These are phyloP conservation scores for Planiliza haematocheilus DNA, from an alignment of 2,113 vertebrate species.

Conservation along the genomic window DNA sequence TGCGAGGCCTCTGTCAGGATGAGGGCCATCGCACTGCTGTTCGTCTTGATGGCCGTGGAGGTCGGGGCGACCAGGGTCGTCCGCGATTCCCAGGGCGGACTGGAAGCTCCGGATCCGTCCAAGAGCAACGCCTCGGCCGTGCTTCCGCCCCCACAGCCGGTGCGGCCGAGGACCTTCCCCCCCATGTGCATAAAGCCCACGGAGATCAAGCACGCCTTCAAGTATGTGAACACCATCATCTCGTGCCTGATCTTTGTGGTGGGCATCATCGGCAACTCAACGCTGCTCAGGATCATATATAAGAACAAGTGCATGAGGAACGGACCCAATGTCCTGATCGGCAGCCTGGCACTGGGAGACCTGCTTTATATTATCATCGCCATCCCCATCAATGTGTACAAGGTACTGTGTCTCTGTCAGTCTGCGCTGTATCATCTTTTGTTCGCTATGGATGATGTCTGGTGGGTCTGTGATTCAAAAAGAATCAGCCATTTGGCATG, in stretches of 20 bases:
- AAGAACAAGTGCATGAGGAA: conserved; percentile 97
- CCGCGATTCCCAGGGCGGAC: conserved; percentile 59
- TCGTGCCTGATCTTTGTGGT: conserved; percentile 92
- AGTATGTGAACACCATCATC: conserved; percentile 90
- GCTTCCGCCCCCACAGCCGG: conserved; percentile 9
- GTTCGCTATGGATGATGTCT: no score
- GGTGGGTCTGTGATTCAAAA: no score
- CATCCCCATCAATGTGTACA: conserved; percentile 90
- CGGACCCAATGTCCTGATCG: conserved; percentile 91
- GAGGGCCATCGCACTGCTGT: conserved; percentile 69
- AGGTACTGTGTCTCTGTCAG: conserved; percentile 77
- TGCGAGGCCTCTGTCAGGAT: conserved; percentile 57
- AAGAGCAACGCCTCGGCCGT: conserved; percentile 57
- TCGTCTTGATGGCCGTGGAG: conserved; percentile 59
- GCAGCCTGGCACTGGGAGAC: conserved; percentile 91
- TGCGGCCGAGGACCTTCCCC: conserved; percentile 60
- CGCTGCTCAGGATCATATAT: conserved; percentile 92
- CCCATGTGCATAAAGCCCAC: conserved; percentile 85
- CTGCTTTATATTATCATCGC: conserved; percentile 92
- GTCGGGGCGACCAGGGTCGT: conserved; percentile 62
- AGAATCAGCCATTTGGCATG: no score
- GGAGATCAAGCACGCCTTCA: conserved; percentile 88
- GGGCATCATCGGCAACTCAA: conserved; percentile 91
- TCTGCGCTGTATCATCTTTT: not conserved
- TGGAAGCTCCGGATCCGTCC: conserved; percentile 19